Base-by-base conservation (phyloP, 2,797 vertebrate species). In the Danio kyathit region DNA sequence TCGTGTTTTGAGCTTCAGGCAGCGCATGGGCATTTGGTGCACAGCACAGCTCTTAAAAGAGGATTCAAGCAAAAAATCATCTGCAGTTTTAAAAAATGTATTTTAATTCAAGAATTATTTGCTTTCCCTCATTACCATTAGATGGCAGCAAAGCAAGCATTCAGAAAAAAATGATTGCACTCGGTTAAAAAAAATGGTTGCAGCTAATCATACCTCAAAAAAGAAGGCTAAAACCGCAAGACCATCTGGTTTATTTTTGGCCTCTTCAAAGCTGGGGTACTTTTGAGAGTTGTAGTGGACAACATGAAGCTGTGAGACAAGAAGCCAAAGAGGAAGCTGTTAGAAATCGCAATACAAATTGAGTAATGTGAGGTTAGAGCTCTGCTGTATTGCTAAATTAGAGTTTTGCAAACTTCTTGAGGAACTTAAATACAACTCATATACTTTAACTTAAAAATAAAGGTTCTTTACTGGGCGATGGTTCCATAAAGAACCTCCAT, bases 281-380 rank as follows among this genome's bases (percentile, higher is more conserved):
- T 93, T 95, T 0, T 90, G 94, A 10, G 95, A 94, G 82, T 98
- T 98, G 90, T 96, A 99, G 89, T 97, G 96, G 84, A 99, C 96
- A 0, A 98, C 82, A 63, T 99, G 97, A 64, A 98, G 92, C 98
- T 99, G 94, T 12, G 79, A 87, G 79, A 88, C 78, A 71, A 46
- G 60, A 77, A 65, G 11, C 83, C 70, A 86, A 46, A 71, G 29
- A 82, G 14, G 41, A 72, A 44, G 3, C 19, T 80, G n/a, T 44
- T 38, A 72, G 40, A 84, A 51, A 85, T 40, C 16, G 17, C 76
- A 80, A 59, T 76, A 6, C 0, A 17, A 57, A 48, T 66, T 38
- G 61, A 48, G 52, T 2, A 67, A 67, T 59, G 21, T 60, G 16
- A 46, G 14, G 6, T 56, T 65, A 13, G 7, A 29, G n/a, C 11